These are phyloP conservation scores for Conus canariensis DNA, from an alignment of 2,888 invertebrate genomes.

Conservation along the genomic window DNA sequence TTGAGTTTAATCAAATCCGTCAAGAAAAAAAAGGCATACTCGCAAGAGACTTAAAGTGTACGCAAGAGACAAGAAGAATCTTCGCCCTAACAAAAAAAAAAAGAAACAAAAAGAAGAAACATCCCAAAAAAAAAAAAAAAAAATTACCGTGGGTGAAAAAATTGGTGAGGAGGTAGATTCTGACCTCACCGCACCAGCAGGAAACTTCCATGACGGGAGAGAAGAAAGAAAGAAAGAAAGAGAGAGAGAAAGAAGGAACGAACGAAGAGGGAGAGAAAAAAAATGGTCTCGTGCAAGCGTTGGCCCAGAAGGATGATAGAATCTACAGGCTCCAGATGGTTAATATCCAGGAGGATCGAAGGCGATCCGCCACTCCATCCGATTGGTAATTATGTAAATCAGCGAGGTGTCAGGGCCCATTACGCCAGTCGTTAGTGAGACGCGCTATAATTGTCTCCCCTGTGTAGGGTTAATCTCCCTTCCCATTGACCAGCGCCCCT, in stretches of 20 bases:
- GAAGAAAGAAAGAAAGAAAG: neutral
- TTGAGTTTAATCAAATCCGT: too few species aligned
- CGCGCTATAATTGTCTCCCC: conserved; percentile 47
- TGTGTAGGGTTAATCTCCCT: conserved; percentile 45
- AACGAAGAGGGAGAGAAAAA: neutral
- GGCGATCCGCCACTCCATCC: conserved; percentile 39
- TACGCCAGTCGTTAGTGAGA: conserved; percentile 50
- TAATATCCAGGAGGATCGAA: conserved; percentile 34
- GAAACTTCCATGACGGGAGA: neutral
- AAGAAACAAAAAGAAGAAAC: neutral
- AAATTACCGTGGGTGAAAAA: too few species aligned
- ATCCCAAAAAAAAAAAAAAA: neutral
- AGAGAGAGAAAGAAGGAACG: neutral
- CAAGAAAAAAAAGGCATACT: too few species aligned
- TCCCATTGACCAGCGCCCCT: conserved; percentile 41
- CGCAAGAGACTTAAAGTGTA: too few species aligned
- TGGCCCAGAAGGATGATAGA: neutral
- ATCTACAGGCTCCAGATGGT: conserved; percentile 30
- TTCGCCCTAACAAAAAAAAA: too few species aligned
- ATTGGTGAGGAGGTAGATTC: neutral
- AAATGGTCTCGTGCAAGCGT: neutral
- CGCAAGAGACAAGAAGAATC: too few species aligned
- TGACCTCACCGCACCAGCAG: too few species aligned
- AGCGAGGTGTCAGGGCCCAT: conserved; percentile 49
- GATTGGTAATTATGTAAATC: conserved; percentile 52